phyloP scores from a whole-genome alignment of 2,797 vertebrate genomes.

The Sebastes variabilis region DNA sequence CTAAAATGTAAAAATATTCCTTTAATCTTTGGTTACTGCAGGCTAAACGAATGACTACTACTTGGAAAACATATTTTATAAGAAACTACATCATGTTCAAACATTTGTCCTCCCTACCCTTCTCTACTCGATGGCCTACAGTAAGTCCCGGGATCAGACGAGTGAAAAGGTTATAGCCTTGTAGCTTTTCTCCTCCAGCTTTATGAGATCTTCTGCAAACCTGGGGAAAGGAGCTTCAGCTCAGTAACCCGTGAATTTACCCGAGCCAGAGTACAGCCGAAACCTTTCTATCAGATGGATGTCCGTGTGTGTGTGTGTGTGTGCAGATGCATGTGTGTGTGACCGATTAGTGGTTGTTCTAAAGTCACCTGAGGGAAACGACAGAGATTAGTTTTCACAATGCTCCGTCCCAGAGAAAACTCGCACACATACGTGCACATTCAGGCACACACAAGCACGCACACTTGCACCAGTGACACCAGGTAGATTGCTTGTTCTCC shows the following conservation, averaged over 20 bases:
- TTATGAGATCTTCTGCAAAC: constrained; percentile 13
- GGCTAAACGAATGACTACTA: not conserved
- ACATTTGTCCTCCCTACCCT: not conserved
- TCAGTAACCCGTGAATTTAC: constrained; percentile 24
- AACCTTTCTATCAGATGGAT: constrained; percentile 18
- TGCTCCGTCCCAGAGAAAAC: constrained; percentile 38
- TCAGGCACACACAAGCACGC: not conserved
- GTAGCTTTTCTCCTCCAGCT: constrained; percentile 8
- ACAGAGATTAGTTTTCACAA: constrained; percentile 60
- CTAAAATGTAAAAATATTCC: not conserved
- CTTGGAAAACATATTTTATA: not conserved
- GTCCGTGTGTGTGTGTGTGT: not conserved
- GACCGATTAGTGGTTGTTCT: constrained; percentile 60
- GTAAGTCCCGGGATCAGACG: not conserved
- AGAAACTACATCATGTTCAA: not conserved
- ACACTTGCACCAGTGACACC: constrained; percentile 35
- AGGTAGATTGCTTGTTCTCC: constrained; percentile 59
- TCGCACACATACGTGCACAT: not conserved
- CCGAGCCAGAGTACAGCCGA: not conserved
- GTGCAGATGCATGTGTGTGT: constrained; percentile 1
- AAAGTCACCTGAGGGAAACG: constrained; percentile 64
- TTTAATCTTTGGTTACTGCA: not conserved
- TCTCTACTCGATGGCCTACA: not conserved
- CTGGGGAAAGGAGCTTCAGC: constrained; percentile 11
- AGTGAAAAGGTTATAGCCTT: constrained; percentile 5